Percentiles rank a stretch among this genome's conserved stretches.
Evolutionary conservation across 2,797 vertebrate species (phyloP).

Genomic region (Poliocrania exsul): DNA sequence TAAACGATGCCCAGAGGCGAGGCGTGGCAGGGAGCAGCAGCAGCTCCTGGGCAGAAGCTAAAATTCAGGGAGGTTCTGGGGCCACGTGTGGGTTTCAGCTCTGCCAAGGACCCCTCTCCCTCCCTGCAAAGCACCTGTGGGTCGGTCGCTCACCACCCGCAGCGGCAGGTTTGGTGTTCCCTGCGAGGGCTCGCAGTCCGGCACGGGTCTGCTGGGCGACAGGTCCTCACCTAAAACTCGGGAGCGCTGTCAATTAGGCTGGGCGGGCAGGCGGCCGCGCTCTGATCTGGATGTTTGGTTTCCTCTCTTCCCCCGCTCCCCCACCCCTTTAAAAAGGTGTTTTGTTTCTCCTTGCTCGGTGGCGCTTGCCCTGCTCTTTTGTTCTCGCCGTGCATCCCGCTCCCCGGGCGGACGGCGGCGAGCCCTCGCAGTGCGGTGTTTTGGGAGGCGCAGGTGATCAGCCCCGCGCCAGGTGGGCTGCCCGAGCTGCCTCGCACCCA

Average conservation of each 20-base stretch:
- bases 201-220: not conserved
- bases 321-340: not conserved
- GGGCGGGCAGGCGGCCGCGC: not conserved
- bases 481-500: accelerated
- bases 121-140: accelerated
- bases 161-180: accelerated
- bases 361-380: not conserved
- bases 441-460: accelerated
- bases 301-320: not conserved
- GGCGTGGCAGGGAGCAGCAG: not conserved
- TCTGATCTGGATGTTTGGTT: conserved; percentile 13
- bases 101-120: not conserved
- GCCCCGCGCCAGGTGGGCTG: not conserved
- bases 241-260: not conserved
- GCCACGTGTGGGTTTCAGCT: not conserved
- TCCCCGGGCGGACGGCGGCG: accelerated
- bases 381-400: not conserved
- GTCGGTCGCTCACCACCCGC: accelerated
- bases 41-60: not conserved
- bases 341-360: not conserved
- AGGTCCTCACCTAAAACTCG: not conserved
- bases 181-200: not conserved
- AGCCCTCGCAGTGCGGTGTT: accelerated
- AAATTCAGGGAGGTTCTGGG: not conserved
- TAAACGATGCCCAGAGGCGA: conserved; percentile 34